These are phyloP conservation scores for Frankliniella fusca DNA, from an alignment of 2,888 invertebrate species.

Conservation along the genomic window DNA sequence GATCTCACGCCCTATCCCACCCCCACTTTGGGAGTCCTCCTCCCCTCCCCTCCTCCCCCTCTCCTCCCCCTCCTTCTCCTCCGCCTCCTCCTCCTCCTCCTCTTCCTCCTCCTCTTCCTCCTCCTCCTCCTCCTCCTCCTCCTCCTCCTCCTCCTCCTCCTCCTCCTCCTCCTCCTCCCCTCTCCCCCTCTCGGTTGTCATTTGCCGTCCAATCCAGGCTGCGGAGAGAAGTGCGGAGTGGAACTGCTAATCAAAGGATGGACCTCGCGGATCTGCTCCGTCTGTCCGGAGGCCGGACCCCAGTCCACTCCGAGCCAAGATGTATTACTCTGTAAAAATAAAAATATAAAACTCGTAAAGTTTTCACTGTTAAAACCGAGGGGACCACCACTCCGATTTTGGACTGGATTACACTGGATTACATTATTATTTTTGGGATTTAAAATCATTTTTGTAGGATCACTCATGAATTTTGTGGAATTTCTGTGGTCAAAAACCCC, in stretches of 20 bases:
- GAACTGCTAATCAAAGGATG: slow-evolving; percentile 17
- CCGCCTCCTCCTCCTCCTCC: no score
- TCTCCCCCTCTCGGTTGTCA: slow-evolving; percentile 2
- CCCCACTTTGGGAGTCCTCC: neutral
- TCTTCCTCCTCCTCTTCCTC: neutral
- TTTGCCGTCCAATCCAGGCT: slow-evolving; percentile 12
- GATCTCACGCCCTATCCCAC: neutral
- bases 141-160: neutral
- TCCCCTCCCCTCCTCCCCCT: neutral
- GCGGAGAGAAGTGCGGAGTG: neutral
- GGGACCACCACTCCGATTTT: no score
- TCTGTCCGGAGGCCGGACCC: no score
- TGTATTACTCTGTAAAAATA: no score
- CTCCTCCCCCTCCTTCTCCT: neutral
- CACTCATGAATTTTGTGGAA: no score
- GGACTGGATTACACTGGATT: no score
- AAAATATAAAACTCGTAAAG: no score
- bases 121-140: neutral
- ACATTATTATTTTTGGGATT: no score
- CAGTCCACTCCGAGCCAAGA: no score
- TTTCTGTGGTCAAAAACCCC: no score
- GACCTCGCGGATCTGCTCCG: neutral
- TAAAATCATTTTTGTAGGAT: no score
- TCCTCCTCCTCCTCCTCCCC: neutral
- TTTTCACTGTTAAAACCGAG: no score